Evolutionary conservation across 2,888 invertebrate species (phyloP).

Genomic region (Pantelozetes paolii): DNA sequence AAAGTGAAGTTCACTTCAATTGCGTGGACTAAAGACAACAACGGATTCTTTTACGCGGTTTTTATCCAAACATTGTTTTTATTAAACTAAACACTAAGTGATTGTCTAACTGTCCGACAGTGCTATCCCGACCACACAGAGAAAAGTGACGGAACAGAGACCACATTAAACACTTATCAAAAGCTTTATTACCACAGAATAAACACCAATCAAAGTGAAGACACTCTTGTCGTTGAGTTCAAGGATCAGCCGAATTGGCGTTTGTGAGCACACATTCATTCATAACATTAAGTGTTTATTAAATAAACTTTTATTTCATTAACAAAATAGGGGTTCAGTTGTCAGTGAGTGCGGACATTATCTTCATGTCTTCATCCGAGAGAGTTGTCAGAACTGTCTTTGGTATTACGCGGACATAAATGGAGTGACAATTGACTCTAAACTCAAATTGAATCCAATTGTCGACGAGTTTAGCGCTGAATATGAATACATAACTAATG

Average conservation of each 20-base stretch:
- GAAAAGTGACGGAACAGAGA: conserved; percentile 87
- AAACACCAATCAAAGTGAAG: conserved; percentile 77
- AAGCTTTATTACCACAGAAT: conserved; percentile 88
- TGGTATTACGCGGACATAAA: conserved; percentile 62
- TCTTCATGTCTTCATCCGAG: conserved; percentile 73
- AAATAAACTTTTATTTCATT: not conserved
- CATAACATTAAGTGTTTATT: not conserved
- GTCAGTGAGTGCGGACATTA: conserved; percentile 89
- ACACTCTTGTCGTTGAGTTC: conserved; percentile 81
- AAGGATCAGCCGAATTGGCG: conserved; percentile 82
- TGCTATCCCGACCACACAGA: conserved; percentile 74
- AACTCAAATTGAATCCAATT: conserved; percentile 52
- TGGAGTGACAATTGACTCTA: not conserved
- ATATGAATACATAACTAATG: conserved; percentile 90
- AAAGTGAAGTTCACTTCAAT: conserved; percentile 87
- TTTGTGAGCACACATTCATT: conserved; percentile 62
- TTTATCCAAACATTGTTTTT: too few relatives aligned
- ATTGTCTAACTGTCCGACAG: conserved; percentile 54
- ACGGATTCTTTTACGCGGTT: conserved; percentile 77
- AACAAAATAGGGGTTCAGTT: conserved; percentile 65
- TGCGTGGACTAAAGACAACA: conserved; percentile 91
- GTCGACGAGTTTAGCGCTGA: conserved; percentile 87
- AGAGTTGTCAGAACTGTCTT: conserved; percentile 87
- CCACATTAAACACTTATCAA: conserved; percentile 78
- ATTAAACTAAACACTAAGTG: not conserved